Percentiles rank a stretch among this genome's conserved stretches.
These are phyloP conservation scores for Semaprochilodus insignis DNA, from an alignment of 2,797 vertebrate genomes.

Conservation along the genomic window DNA sequence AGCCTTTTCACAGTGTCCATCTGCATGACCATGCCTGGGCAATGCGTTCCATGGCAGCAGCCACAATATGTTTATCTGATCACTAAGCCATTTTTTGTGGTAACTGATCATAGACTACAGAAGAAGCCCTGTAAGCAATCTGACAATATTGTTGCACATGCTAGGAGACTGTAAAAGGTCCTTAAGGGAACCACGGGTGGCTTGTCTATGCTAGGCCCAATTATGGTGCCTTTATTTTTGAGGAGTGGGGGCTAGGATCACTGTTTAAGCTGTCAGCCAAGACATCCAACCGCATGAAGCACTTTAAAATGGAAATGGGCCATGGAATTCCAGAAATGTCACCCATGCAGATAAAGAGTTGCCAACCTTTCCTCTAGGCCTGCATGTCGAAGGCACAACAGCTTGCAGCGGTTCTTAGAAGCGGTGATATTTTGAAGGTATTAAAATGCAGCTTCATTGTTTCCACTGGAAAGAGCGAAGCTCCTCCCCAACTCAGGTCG, in stretches of 20 bases:
- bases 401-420: not conserved
- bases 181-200: not conserved
- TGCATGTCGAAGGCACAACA: not conserved
- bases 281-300: not conserved
- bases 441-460: not conserved
- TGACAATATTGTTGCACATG: no score
- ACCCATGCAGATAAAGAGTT: not conserved
- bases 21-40: no score
- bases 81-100: no score
- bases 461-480: not conserved
- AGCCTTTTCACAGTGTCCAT: no score
- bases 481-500: not conserved
- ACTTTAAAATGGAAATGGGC: conserved; percentile 1
- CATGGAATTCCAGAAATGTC: conserved; percentile 17
- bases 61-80: no score
- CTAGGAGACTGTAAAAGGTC: no score
- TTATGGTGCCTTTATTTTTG: not conserved
- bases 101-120: no score
- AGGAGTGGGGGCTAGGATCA: conserved; percentile 10
- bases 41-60: no score
- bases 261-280: conserved; percentile 16
- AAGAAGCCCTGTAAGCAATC: no score
- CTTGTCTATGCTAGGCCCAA: not conserved
- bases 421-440: not conserved
- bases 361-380: not conserved